phyloP scores from a whole-genome alignment of 2,888 invertebrate genomes.

The Leptogaster cylindrica region DNA sequence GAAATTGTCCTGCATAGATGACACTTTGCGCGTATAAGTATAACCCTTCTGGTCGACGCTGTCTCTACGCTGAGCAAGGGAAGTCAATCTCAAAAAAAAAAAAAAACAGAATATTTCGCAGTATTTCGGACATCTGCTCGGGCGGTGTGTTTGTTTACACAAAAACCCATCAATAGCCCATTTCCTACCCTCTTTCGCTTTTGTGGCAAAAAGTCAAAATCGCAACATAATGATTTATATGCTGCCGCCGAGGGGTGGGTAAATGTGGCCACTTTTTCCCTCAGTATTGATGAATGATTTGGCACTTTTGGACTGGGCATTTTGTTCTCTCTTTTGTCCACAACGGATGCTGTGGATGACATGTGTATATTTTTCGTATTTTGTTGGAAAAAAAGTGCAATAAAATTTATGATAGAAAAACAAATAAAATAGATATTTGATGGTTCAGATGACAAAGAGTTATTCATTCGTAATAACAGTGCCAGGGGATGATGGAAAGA shows the following conservation, averaged over 20 bases:
- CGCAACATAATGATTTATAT: slow-evolving; percentile 46
- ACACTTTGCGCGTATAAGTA: too few species aligned
- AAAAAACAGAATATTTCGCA: slow-evolving; percentile 16
- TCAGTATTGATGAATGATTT: slow-evolving; percentile 33
- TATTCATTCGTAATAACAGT: too few species aligned
- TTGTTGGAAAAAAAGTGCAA: slow-evolving; percentile 12
- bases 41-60: too few species aligned
- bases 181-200: slow-evolving; percentile 15
- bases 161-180: too few species aligned
- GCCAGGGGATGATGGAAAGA: too few species aligned
- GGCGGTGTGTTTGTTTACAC: slow-evolving; percentile 10
- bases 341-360: slow-evolving; percentile 18
- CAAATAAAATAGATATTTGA: too few species aligned
- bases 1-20: too few species aligned
- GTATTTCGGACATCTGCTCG: slow-evolving; percentile 35
- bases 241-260: slow-evolving; percentile 21
- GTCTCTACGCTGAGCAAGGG: too few species aligned
- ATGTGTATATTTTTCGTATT: slow-evolving; percentile 32
- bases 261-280: slow-evolving; percentile 18
- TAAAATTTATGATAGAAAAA: slow-evolving; percentile 38
- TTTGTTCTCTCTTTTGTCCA: slow-evolving; percentile 33
- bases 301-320: slow-evolving; percentile 30
- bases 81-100: too few species aligned
- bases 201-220: slow-evolving; percentile 43
- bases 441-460: too few species aligned